phyloP scores from a whole-genome alignment of 2,113 vertebrate species.

The Arizona elegans region DNA sequence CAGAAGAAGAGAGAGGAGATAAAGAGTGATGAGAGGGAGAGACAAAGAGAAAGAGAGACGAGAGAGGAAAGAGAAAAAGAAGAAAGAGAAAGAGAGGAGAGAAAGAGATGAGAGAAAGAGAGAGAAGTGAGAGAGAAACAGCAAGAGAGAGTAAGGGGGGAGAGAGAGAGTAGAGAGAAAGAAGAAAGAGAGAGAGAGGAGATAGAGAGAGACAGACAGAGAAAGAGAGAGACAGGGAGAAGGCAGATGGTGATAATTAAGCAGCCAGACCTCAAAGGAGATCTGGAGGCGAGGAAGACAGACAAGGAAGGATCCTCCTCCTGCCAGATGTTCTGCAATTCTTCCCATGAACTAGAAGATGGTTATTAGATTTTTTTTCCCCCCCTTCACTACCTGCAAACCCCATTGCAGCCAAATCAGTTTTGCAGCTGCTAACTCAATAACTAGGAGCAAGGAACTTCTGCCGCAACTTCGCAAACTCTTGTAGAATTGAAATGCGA shows the following conservation, averaged over 20 bases:
- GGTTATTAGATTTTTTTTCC: constrained; percentile 18
- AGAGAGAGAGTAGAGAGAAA: no score
- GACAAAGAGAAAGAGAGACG: no score
- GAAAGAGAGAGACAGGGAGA: background rate
- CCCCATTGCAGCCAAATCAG: background rate
- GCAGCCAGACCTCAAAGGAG: constrained; percentile 36
- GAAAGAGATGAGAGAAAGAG: no score
- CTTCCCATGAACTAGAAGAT: background rate
- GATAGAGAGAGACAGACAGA: background rate
- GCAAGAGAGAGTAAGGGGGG: no score
- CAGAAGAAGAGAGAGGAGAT: no score
- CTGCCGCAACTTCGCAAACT: constrained; percentile 43
- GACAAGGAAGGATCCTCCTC: background rate
- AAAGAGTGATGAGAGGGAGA: no score
- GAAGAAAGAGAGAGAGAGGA: no score
- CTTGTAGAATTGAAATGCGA: background rate
- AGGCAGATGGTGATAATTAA: constrained; percentile 55
- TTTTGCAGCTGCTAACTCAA: constrained; percentile 48
- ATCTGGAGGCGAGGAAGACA: constrained; percentile 39
- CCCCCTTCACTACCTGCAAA: constrained; percentile 2
- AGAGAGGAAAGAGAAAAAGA: no score
- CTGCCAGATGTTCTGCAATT: background rate
- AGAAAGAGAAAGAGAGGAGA: no score
- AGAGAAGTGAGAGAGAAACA: background rate
- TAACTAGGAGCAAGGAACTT: constrained; percentile 17